phyloP scores from a whole-genome alignment of 1,140 invertebrate genomes.

The Drosophila nikananu region DNA sequence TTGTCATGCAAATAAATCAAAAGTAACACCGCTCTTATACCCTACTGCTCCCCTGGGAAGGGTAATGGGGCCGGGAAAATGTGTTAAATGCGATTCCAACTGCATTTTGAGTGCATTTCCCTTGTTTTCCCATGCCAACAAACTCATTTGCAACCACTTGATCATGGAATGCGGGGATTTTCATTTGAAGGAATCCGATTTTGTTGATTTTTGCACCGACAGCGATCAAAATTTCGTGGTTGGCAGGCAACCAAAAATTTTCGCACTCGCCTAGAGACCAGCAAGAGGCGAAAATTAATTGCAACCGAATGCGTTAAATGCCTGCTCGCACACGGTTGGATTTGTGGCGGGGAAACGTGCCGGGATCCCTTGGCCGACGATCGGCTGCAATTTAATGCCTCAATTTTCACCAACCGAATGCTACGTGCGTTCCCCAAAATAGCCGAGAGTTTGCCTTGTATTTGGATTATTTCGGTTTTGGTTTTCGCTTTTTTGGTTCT shows the following conservation, averaged over 20 bases:
- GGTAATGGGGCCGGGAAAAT: constrained; percentile 20
- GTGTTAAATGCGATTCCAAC: constrained; percentile 43
- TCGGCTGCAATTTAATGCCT: constrained; percentile 63
- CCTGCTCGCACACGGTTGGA: constrained; percentile 22
- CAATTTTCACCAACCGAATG: constrained; percentile 45
- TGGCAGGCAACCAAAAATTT: constrained; percentile 56
- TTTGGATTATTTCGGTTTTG: constrained; percentile 39
- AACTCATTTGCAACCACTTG: constrained; percentile 43
- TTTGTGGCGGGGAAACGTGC: constrained; percentile 26
- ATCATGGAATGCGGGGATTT: constrained; percentile 46
- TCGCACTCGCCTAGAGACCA: constrained; percentile 22
- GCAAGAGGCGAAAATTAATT: constrained; percentile 47
- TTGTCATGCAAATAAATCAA: constrained; percentile 81
- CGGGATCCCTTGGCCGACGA: constrained; percentile 28
- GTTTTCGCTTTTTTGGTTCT: constrained; percentile 9
- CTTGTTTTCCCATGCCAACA: constrained; percentile 8
- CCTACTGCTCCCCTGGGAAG: neutral
- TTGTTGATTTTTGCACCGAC: neutral
- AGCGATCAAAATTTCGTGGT: constrained; percentile 33
- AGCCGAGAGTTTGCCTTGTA: constrained; percentile 25
- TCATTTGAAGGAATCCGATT: constrained; percentile 10
- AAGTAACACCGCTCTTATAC: constrained; percentile 49
- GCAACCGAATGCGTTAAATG: constrained; percentile 66
- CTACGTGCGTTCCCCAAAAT: constrained; percentile 55
- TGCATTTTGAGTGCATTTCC: constrained; percentile 42